Evolutionary conservation across 2,888 invertebrate genomes (phyloP).

Genomic region (Alitta virens): DNA sequence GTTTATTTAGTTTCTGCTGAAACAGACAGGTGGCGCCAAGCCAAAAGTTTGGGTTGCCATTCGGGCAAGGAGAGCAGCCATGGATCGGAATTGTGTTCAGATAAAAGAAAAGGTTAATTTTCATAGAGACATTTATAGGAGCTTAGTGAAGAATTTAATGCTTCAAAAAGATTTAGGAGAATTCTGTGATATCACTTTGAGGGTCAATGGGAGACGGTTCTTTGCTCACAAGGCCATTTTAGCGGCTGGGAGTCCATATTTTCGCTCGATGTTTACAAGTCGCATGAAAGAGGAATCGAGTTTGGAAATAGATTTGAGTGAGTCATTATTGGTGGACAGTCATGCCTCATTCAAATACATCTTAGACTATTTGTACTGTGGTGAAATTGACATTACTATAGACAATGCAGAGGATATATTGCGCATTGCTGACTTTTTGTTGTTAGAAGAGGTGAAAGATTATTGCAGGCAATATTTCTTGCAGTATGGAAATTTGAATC

Average conservation of each 20-base stretch:
- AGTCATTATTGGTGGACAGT: constrained; percentile 44
- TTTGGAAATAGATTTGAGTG: constrained; percentile 44
- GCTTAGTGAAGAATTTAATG: constrained; percentile 26
- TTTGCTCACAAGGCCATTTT: constrained; percentile 47
- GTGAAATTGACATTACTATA: constrained; percentile 40
- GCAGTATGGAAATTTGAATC: constrained; percentile 48
- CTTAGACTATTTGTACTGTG: constrained; percentile 50
- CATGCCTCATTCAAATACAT: constrained; percentile 44
- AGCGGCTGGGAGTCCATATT: constrained; percentile 51
- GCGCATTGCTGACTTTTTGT: constrained; percentile 47
- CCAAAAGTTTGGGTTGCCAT: too few species aligned
- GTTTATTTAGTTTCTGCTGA: too few species aligned
- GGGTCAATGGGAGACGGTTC: constrained; percentile 39
- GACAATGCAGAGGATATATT: constrained; percentile 47
- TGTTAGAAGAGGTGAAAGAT: constrained; percentile 51
- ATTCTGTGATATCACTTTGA: constrained; percentile 46
- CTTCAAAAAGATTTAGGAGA: constrained; percentile 49
- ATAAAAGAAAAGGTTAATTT: constrained; percentile 23
- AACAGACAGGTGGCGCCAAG: too few species aligned
- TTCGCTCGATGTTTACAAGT: constrained; percentile 53
- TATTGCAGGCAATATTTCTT: constrained; percentile 49
- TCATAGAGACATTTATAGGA: constrained; percentile 21
- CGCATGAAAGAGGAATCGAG: constrained; percentile 48
- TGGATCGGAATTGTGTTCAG: constrained; percentile 9
- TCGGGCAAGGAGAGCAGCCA: too few species aligned